Conservation (phyloP, 2,113 vertebrate species). For the Myotis brandtii region DNA sequence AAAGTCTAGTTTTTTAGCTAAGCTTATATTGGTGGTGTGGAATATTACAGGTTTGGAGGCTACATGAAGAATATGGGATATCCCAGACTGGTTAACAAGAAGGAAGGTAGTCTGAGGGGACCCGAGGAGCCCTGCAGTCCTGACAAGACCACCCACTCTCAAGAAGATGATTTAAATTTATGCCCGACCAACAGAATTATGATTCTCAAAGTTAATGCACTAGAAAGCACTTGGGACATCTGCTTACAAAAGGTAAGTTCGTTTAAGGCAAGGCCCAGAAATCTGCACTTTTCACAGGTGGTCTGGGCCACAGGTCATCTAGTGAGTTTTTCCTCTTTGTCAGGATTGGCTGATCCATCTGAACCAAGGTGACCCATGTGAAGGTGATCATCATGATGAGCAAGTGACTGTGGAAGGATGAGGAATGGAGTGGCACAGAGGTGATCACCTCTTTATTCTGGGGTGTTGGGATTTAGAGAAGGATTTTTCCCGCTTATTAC, state of each 20-base stretch:
- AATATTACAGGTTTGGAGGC: not conserved
- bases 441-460: not conserved
- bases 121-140: not conserved
- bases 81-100: not conserved
- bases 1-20: not conserved
- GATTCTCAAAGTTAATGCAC: not conserved
- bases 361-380: not conserved
- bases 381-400: not conserved
- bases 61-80: not conserved
- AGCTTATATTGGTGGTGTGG: not conserved
- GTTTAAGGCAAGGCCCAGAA: not conserved
- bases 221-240: not conserved
- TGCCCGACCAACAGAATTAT: not conserved
- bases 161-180: not conserved
- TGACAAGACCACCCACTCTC: not conserved
- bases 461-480: not conserved
- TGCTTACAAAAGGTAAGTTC: not conserved
- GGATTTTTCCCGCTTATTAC: not conserved
- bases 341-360: not conserved
- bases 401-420: not conserved
- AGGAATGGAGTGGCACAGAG: not conserved
- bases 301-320: not conserved
- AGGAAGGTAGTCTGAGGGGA: not conserved
- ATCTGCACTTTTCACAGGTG: not conserved
- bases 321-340: not conserved